Conservation (phyloP, 2,888 invertebrate species). For the Nasonovia ribisnigri region DNA sequence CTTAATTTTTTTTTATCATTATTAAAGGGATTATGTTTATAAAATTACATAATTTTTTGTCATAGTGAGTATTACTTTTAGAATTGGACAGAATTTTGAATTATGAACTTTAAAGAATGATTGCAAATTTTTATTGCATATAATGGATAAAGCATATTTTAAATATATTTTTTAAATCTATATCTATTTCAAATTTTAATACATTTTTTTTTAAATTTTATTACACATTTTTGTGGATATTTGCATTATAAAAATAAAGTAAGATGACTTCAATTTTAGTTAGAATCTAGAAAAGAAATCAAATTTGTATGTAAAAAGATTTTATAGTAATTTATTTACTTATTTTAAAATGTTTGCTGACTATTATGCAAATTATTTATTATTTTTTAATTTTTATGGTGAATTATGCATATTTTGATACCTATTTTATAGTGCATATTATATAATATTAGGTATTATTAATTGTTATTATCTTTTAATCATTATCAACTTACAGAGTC, state of each 20-base stretch:
- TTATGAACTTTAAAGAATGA: background rate
- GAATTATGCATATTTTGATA: background rate
- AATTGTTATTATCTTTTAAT: background rate
- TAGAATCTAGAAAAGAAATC: background rate
- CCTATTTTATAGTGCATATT: background rate
- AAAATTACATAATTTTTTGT: too few relatives aligned
- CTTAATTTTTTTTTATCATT: background rate
- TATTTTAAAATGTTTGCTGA: background rate
- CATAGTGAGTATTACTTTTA: background rate
- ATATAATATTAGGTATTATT: background rate
- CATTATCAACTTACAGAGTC: constrained; percentile 75
- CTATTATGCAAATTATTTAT: background rate
- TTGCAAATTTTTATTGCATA: background rate
- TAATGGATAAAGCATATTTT: background rate
- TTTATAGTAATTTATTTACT: background rate
- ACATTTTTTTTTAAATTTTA: background rate
- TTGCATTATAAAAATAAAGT: background rate
- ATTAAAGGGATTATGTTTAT: background rate
- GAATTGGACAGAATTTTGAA: background rate
- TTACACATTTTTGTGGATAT: background rate
- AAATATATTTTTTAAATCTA: background rate
- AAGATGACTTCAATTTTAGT: background rate
- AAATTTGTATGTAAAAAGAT: background rate
- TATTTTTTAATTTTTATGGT: background rate
- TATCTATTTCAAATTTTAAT: background rate